Conservation (phyloP, 2,113 vertebrate genomes). For the Todiramphus chloris region DNA sequence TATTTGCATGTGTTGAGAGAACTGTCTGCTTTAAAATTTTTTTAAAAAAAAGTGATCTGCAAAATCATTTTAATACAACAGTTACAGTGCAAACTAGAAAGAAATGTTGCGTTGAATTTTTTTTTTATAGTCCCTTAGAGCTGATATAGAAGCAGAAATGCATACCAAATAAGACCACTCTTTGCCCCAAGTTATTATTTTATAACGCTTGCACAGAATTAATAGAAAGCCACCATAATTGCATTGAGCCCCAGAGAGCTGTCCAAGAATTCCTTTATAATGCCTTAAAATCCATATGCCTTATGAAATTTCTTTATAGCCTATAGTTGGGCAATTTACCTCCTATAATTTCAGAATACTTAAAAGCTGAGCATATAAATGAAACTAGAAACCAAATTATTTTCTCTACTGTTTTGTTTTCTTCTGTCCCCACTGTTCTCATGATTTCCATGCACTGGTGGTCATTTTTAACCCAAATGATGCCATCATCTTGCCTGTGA, state of each 20-base stretch:
- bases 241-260: not conserved
- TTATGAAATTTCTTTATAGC: slow-evolving; percentile 4
- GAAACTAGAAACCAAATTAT: not conserved
- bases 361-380: not conserved
- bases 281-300: not conserved
- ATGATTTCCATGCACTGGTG: not conserved
- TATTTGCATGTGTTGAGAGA: not conserved
- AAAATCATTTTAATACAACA: not conserved
- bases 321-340: slow-evolving; percentile 9
- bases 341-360: not conserved
- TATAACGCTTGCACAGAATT: slow-evolving; percentile 22
- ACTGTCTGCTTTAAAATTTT: not conserved
- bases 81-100: not conserved
- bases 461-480: not conserved
- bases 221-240: slow-evolving; percentile 31
- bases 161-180: not conserved
- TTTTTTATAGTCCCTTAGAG: not conserved
- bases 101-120: not conserved
- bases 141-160: not conserved
- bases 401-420: not conserved
- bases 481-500: not conserved
- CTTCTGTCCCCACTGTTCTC: not conserved
- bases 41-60: not conserved
- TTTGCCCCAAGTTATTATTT: slow-evolving; percentile 32
- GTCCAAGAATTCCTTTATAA: slow-evolving; percentile 45